Percentiles rank a stretch among this genome's conserved stretches.
Conservation (phyloP, 1,140 invertebrate species). For the Bombus pyrosoma region DNA sequence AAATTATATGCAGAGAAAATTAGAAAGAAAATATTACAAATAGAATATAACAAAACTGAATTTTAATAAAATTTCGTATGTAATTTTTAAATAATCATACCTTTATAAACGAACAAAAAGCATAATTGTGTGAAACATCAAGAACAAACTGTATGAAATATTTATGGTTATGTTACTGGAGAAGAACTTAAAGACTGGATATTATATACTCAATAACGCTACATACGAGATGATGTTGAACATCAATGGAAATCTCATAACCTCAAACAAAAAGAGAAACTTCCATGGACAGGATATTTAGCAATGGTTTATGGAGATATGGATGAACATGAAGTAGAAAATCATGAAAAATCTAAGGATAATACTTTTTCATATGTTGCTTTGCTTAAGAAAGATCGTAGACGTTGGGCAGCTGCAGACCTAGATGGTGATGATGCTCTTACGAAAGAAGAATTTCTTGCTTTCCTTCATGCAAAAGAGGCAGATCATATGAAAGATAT, state of each 20-base stretch:
- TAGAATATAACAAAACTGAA: conserved; percentile 84
- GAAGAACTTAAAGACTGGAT: conserved; percentile 98
- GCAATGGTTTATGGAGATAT: conserved; percentile 93
- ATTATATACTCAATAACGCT: conserved; percentile 94
- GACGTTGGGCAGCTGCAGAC: conserved; percentile 93
- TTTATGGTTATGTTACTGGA: conserved; percentile 90
- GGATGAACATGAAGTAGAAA: conserved; percentile 87
- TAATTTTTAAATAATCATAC: conserved; percentile 22
- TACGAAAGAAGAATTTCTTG: conserved; percentile 93
- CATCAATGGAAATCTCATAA: conserved; percentile 97
- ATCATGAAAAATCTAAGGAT: conserved; percentile 84
- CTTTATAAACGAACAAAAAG: conserved; percentile 40
- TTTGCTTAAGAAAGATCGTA: conserved; percentile 91
- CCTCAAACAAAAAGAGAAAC: conserved; percentile 88
- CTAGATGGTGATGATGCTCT: conserved; percentile 88
- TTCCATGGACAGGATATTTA: conserved; percentile 94
- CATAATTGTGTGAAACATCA: background rate
- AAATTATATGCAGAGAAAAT: too few species aligned
- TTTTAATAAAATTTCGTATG: conserved; percentile 84
- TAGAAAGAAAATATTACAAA: too few species aligned
- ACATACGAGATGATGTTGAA: conserved; percentile 95
- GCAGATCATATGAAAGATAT: conserved; percentile 95
- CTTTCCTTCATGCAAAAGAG: conserved; percentile 98
- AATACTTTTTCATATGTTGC: conserved; percentile 89
- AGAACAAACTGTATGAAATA: conserved; percentile 36